phyloP scores from a whole-genome alignment of 2,113 vertebrate genomes.

The Trinectes maculatus region DNA sequence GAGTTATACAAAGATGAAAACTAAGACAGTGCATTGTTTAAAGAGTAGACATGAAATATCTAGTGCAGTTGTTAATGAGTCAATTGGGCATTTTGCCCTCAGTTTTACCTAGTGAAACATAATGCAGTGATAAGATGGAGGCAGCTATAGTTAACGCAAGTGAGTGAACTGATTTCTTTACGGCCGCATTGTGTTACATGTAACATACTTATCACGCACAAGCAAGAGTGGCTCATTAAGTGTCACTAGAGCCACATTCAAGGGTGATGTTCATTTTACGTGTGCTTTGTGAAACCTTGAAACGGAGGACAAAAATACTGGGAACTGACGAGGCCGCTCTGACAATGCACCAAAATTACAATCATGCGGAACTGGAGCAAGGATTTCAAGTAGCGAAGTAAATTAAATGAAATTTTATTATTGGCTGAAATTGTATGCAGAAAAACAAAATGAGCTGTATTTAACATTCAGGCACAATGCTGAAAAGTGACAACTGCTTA shows the following conservation, averaged over 20 bases:
- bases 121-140: slow-evolving; percentile 15
- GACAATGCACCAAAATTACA: slow-evolving; percentile 82
- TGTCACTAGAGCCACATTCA: slow-evolving; percentile 31
- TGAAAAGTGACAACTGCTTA: slow-evolving; percentile 99
- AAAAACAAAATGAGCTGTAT: slow-evolving; percentile 94
- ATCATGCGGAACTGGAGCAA: slow-evolving; percentile 90
- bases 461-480: slow-evolving; percentile 99
- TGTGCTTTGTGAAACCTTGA: slow-evolving; percentile 30
- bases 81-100: slow-evolving; percentile 39
- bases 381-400: slow-evolving; percentile 89
- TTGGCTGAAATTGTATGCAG: slow-evolving; percentile 92
- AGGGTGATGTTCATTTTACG: slow-evolving; percentile 47
- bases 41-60: slow-evolving; percentile 19
- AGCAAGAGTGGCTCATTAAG: slow-evolving; percentile 15
- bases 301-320: slow-evolving; percentile 11
- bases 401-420: slow-evolving; percentile 91
- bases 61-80: slow-evolving; percentile 26
- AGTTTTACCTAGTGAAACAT: slow-evolving; percentile 38
- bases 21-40: slow-evolving; percentile 14
- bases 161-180: slow-evolving; percentile 33
- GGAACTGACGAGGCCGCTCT: slow-evolving; percentile 42
- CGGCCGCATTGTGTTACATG: slow-evolving; percentile 12
- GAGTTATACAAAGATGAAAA: slow-evolving; percentile 47
- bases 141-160: not conserved
- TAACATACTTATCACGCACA: slow-evolving; percentile 20